A percentile compares a stretch with the other conserved stretches of the same genome.
These are phyloP conservation scores for Larimichthys crocea DNA, from an alignment of 2,113 vertebrate genomes.

Conservation along the genomic window DNA sequence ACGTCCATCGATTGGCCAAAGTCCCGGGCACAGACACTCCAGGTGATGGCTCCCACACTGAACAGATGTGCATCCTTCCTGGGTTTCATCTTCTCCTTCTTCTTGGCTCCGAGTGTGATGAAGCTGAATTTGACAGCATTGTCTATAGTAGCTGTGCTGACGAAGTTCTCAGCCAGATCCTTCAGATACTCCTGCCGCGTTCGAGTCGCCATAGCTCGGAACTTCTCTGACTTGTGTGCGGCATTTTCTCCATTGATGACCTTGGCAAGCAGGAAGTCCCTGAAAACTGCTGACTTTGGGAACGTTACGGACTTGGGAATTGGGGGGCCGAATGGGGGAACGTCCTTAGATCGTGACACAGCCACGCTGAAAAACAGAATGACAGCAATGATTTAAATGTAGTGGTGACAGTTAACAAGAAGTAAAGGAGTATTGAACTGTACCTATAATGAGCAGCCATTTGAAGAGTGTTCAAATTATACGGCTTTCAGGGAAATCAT, in stretches of 20 bases:
- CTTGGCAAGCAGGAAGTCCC: conserved; percentile 99
- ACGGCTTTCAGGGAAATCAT: conserved; percentile 49
- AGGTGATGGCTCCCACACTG: conserved; percentile 93
- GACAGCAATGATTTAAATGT: conserved; percentile 15
- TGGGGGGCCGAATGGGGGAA: conserved; percentile 95
- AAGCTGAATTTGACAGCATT: conserved; percentile 96
- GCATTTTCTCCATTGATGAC: conserved; percentile 98
- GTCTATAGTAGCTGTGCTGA: conserved; percentile 93
- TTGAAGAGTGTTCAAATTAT: conserved; percentile 48
- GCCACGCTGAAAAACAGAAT: conserved; percentile 86
- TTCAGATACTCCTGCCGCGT: conserved; percentile 97
- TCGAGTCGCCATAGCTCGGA: conserved; percentile 96
- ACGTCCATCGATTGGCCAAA: conserved; percentile 93
- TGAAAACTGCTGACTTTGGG: conserved; percentile 97
- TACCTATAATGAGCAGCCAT: conserved; percentile 41
- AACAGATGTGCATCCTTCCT: conserved; percentile 92
- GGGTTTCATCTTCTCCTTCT: conserved; percentile 93
- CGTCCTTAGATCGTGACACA: conserved; percentile 97
- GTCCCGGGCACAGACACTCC: conserved; percentile 93
- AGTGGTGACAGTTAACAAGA: conserved; percentile 6
- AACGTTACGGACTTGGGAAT: conserved; percentile 98
- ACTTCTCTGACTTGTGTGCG: conserved; percentile 97
- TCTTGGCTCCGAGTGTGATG: conserved; percentile 96
- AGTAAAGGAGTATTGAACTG: conserved; percentile 21
- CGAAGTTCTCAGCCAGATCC: conserved; percentile 97